phyloP scores from a whole-genome alignment of 2,888 invertebrate species.

The Polietes domitor region DNA sequence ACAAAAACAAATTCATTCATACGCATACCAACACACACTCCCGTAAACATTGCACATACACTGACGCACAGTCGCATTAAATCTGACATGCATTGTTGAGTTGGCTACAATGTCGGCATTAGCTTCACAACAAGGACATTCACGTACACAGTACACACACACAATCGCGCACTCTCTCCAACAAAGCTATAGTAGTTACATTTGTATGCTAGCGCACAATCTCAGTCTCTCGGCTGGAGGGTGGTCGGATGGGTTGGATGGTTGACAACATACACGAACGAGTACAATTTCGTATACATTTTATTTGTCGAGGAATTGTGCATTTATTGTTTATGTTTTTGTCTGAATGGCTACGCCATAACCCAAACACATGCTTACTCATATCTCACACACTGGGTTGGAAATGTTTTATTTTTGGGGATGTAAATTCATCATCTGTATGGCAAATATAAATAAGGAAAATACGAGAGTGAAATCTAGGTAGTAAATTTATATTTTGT shows the following conservation, averaged over 20 bases:
- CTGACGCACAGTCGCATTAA: not conserved
- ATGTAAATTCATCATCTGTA: too few species aligned
- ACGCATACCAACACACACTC: not conserved
- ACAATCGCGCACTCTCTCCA: not conserved
- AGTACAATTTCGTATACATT: conserved; percentile 9
- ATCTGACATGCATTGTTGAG: conserved; percentile 47
- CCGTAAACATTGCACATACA: not conserved
- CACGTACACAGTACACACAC: not conserved
- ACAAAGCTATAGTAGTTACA: not conserved
- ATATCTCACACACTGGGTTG: not conserved
- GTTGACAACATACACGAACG: not conserved
- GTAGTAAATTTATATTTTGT: too few species aligned
- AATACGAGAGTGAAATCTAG: too few species aligned
- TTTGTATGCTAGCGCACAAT: not conserved
- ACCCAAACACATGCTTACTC: not conserved
- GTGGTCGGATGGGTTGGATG: not conserved
- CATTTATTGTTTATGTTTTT: conserved; percentile 23
- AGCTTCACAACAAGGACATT: conserved; percentile 41
- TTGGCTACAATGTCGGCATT: conserved; percentile 46
- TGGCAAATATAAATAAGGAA: too few species aligned
- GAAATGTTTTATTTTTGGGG: too few species aligned
- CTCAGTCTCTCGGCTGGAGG: not conserved
- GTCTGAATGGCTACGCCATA: not conserved
- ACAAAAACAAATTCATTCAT: not conserved
- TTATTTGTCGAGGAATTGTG: conserved; percentile 33